These are phyloP conservation scores for Torymus tubicola DNA, from an alignment of 2,888 invertebrate species.

Conservation along the genomic window DNA sequence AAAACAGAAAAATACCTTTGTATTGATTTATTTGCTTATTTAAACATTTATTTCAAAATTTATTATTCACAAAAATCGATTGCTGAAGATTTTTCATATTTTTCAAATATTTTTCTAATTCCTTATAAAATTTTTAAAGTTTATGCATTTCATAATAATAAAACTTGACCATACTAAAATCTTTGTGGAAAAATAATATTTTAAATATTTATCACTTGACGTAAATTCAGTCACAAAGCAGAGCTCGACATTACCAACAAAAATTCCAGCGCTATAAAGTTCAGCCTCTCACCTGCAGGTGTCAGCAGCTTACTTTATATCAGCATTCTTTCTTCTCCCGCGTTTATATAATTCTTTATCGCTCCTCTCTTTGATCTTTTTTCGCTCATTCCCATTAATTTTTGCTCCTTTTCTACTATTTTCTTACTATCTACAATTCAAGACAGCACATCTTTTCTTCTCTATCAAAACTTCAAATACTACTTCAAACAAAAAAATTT, in stretches of 20 bases:
- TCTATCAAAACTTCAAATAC: no score
- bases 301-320: conserved; percentile 17
- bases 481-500: no score
- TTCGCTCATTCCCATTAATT: conserved; percentile 3
- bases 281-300: background rate
- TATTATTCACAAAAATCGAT: no score
- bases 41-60: no score
- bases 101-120: no score
- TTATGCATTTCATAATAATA: no score
- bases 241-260: conserved; percentile 9
- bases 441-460: background rate
- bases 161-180: no score
- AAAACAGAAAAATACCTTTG: no score
- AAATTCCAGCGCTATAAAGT: background rate
- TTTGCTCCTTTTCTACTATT: conserved; percentile 18
- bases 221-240: background rate
- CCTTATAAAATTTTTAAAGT: no score
- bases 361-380: conserved; percentile 52
- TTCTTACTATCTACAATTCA: background rate
- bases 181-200: no score
- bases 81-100: no score
- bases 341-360: background rate
- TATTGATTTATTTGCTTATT: no score
- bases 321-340: background rate
- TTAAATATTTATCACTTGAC: background rate